Evolutionary conservation across 1,140 invertebrate species (phyloP).

Genomic region (Nasonia longicornis): DNA sequence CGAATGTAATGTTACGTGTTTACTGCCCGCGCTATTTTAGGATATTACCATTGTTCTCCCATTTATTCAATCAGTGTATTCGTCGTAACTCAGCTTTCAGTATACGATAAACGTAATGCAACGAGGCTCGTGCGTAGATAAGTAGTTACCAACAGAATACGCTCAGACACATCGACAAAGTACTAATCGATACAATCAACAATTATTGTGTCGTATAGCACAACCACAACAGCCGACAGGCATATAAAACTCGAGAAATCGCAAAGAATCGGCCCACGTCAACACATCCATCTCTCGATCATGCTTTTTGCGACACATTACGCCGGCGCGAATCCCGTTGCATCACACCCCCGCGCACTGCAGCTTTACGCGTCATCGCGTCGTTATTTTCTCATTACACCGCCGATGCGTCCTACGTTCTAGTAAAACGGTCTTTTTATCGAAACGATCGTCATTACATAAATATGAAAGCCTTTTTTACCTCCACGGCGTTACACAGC

Average conservation of each 20-base stretch:
- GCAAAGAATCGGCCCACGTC: neutral
- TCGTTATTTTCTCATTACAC: neutral
- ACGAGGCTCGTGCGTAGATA: neutral
- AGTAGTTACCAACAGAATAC: neutral
- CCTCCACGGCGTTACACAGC: no score
- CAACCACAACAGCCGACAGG: no score
- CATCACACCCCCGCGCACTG: neutral
- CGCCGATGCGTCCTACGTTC: conserved; percentile 7
- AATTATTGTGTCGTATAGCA: no score
- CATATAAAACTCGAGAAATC: neutral
- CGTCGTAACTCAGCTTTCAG: neutral
- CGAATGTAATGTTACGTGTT: neutral
- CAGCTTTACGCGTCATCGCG: conserved; percentile 16
- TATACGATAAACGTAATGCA: no score
- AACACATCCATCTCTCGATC: neutral
- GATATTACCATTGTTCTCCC: neutral
- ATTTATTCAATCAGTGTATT: neutral
- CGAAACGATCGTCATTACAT: conserved; percentile 4
- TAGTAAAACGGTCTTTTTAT: neutral
- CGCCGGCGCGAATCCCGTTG: neutral
- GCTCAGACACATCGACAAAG: neutral
- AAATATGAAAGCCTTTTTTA: conserved; percentile 37
- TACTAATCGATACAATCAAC: no score
- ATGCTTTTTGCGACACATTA: neutral
- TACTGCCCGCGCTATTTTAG: neutral